Percentiles rank a stretch among this genome's conserved stretches.
Conservation (phyloP, 1,140 invertebrate genomes). For the Episyrphus balteatus region DNA sequence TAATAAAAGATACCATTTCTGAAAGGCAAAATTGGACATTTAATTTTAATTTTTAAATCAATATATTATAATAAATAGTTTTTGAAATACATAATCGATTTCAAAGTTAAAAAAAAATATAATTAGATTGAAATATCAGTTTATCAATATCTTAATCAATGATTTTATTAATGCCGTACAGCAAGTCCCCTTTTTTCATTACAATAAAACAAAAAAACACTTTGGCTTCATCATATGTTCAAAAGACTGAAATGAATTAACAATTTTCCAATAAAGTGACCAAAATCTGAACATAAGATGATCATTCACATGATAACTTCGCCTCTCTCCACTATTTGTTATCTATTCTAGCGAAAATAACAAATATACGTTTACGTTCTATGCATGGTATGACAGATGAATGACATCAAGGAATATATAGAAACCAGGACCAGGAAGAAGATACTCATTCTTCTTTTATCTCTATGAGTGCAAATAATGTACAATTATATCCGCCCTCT, state of each 20-base stretch:
- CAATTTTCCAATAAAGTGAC: constrained; percentile 35
- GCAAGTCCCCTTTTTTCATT: too few relatives aligned
- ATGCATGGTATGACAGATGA: neutral
- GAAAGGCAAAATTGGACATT: too few relatives aligned
- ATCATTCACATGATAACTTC: constrained; percentile 29
- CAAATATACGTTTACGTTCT: neutral
- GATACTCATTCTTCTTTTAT: constrained; percentile 26
- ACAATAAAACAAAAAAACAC: too few relatives aligned
- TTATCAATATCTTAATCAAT: too few relatives aligned
- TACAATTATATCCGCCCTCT: constrained; percentile 32
- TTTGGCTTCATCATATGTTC: too few relatives aligned
- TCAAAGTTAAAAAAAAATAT: too few relatives aligned
- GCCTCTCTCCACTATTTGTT: constrained; percentile 7
- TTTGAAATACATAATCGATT: too few relatives aligned
- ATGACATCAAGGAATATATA: neutral
- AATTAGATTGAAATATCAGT: too few relatives aligned
- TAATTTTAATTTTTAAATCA: too few relatives aligned
- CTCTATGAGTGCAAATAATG: constrained; percentile 12
- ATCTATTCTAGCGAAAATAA: neutral
- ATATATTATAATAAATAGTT: too few relatives aligned
- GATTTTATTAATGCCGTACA: too few relatives aligned
- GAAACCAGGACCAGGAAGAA: neutral
- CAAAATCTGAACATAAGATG: constrained; percentile 34
- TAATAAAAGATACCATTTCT: too few relatives aligned
- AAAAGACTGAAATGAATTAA: constrained; percentile 12